Evolutionary conservation across 2,113 vertebrate genomes (phyloP).

Genomic region (Pelodiscus sinensis): DNA sequence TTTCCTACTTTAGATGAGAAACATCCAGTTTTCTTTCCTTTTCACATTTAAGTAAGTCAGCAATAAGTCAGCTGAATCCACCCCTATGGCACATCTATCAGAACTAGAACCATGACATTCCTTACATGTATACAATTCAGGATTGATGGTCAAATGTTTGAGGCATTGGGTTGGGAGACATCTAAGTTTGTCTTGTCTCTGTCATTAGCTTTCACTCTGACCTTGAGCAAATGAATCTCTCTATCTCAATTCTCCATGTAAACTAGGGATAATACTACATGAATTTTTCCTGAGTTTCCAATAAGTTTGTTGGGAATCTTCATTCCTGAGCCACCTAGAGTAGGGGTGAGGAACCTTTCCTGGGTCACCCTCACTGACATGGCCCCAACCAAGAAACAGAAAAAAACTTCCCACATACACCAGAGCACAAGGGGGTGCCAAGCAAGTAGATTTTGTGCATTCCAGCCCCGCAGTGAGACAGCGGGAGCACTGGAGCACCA

Average conservation of each 20-base stretch:
- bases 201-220: neutral
- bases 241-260: neutral
- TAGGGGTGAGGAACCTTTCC: too few species aligned
- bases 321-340: neutral
- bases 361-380: too few species aligned
- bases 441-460: too few species aligned
- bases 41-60: neutral
- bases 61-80: neutral
- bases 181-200: neutral
- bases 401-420: too few species aligned
- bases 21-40: fast-evolving
- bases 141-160: neutral
- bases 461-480: too few species aligned
- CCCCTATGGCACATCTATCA: too few species aligned
- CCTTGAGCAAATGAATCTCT: neutral
- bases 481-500: too few species aligned
- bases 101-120: neutral
- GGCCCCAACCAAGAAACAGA: too few species aligned
- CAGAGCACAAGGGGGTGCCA: too few species aligned
- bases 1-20: neutral
- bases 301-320: neutral
- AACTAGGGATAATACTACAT: neutral
- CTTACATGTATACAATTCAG: neutral
- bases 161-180: fast-evolving
- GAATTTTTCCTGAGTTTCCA: neutral